A percentile compares a stretch with the other conserved stretches of the same genome.
Evolutionary conservation across 2,797 vertebrate genomes (phyloP).

Genomic region (Premnoplex brunnescens): DNA sequence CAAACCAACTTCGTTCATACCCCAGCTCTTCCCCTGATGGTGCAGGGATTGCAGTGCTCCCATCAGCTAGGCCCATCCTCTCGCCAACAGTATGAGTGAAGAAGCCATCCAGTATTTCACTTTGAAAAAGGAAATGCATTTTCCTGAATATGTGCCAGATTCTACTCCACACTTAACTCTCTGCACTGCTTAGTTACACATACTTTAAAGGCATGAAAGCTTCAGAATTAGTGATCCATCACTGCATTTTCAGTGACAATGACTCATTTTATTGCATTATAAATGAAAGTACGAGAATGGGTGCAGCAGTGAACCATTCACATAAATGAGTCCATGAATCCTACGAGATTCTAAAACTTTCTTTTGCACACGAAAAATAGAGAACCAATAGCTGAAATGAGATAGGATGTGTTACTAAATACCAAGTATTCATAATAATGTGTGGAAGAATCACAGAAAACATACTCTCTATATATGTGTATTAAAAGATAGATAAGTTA

Average conservation of each 20-base stretch:
- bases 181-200: background rate
- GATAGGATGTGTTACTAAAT: background rate
- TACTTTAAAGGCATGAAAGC: background rate
- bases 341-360: background rate
- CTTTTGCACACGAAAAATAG: background rate
- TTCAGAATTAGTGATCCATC: background rate
- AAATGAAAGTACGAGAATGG: background rate
- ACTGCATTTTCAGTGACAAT: background rate
- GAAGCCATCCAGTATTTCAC: conserved; percentile 9
- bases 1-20: conserved; percentile 14
- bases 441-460: background rate
- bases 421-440: background rate
- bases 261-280: background rate
- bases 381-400: background rate
- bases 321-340: background rate
- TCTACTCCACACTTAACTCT: conserved; percentile 15
- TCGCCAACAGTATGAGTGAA: background rate
- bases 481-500: background rate
- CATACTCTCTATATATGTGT: background rate
- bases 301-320: background rate
- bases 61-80: background rate
- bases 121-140: conserved; percentile 47
- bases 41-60: background rate
- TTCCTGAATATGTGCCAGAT: conserved; percentile 28
- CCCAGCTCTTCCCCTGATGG: background rate